Percentiles rank a stretch among this genome's conserved stretches.
Conservation (phyloP, 2,797 vertebrate genomes). For the Micropoecilia bifurca region DNA sequence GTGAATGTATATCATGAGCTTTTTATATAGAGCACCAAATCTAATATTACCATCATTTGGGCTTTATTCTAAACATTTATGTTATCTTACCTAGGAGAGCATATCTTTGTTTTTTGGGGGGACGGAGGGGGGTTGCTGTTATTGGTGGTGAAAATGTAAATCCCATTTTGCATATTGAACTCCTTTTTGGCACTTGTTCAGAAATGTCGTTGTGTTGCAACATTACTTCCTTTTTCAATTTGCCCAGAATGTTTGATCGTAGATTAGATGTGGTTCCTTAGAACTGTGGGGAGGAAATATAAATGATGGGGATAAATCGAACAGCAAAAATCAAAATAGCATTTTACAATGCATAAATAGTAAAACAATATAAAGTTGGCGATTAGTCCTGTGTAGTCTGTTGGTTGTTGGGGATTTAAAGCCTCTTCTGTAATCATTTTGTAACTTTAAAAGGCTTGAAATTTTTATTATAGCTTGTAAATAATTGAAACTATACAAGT, state of each 20-base stretch:
- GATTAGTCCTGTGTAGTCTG: not conserved
- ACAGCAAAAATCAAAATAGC: not conserved
- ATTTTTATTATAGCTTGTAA: not conserved
- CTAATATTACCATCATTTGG: not conserved
- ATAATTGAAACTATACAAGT: not conserved
- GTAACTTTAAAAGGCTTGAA: not conserved
- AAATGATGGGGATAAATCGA: not conserved
- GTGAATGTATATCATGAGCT: not conserved
- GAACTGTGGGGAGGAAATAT: not conserved
- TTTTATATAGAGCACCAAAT: not conserved
- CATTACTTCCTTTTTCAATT: not conserved
- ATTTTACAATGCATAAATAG: not conserved
- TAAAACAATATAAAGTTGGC: not conserved
- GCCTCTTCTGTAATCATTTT: not conserved
- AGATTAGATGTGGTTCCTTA: not conserved
- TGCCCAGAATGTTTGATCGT: not conserved
- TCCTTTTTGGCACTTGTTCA: slow-evolving; percentile 8
- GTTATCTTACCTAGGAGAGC: not conserved
- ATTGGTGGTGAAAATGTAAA: slow-evolving; percentile 33
- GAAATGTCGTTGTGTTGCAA: slow-evolving; percentile 11
- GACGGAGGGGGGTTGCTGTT: slow-evolving; percentile 17
- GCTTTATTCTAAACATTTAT: not conserved
- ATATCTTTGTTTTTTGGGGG: slow-evolving; percentile 34
- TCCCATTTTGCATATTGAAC: slow-evolving; percentile 2
- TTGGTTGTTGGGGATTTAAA: not conserved